Percentiles rank a stretch among this genome's conserved stretches.
Conservation (phyloP, 1,140 invertebrate genomes). For the Melitaea cinxia region DNA sequence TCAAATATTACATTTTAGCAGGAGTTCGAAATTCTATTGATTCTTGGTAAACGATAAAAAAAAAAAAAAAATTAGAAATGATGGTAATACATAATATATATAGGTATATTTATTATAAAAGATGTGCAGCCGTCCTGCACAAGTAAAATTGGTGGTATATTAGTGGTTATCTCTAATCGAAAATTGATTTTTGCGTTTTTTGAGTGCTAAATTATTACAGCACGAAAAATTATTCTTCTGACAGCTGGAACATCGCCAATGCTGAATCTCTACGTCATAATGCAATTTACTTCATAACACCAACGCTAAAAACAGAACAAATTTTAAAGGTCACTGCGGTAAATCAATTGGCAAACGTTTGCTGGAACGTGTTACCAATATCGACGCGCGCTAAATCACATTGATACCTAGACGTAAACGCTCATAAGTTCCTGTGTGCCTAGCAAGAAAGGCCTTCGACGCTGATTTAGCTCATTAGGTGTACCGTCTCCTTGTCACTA, state of each 20-base stretch:
- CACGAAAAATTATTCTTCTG: conserved; percentile 15
- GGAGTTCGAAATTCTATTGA: too few species aligned
- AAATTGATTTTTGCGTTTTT: conserved; percentile 4
- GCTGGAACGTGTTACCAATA: conserved; percentile 34
- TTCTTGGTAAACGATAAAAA: too few species aligned
- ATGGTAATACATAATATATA: too few species aligned
- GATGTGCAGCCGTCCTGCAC: too few species aligned
- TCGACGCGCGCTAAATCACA: conserved; percentile 19
- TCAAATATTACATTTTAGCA: too few species aligned
- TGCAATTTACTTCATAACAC: conserved; percentile 36
- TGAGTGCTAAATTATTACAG: conserved; percentile 31
- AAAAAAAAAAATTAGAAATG: too few species aligned
- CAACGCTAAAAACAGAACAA: conserved; percentile 30
- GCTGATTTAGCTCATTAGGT: conserved; percentile 51
- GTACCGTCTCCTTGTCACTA: conserved; percentile 37
- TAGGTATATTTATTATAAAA: too few species aligned
- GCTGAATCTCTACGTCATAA: conserved; percentile 25
- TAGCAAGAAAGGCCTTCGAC: conserved; percentile 46
- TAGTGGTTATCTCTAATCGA: too few species aligned
- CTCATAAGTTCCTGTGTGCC: conserved; percentile 19
- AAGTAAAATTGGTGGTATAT: too few species aligned
- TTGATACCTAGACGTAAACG: conserved; percentile 15
- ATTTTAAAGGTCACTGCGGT: conserved; percentile 36
- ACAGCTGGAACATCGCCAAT: conserved; percentile 34
- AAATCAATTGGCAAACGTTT: conserved; percentile 33